phyloP scores from a whole-genome alignment of 2,797 vertebrate species.

The Rhynchonycteris naso region DNA sequence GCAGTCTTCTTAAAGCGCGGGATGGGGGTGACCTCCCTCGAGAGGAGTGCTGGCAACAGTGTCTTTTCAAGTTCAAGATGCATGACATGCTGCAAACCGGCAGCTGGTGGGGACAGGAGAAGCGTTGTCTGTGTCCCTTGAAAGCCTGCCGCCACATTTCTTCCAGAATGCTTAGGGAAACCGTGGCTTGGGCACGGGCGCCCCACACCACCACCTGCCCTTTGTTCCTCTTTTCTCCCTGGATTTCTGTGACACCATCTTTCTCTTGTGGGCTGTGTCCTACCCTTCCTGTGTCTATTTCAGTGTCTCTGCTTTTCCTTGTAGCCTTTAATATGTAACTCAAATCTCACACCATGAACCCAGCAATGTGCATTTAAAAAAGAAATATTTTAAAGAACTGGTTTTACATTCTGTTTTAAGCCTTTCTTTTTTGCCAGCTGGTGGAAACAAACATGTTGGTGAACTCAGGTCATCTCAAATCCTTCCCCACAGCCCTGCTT shows the following conservation, averaged over 20 bases:
- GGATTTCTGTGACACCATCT: neutral
- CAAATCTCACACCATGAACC: neutral
- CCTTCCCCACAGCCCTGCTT: neutral
- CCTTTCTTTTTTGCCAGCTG: neutral
- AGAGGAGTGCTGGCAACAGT: accelerated
- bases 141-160: neutral
- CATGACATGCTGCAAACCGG: neutral
- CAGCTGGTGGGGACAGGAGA: neutral
- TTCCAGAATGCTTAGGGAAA: accelerated
- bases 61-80: neutral
- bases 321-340: neutral
- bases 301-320: neutral
- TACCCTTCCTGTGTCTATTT: neutral
- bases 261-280: neutral
- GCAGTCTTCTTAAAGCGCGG: too few relatives aligned
- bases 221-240: neutral
- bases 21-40: neutral
- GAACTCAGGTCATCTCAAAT: neutral
- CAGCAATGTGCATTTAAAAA: neutral
- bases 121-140: neutral
- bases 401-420: neutral
- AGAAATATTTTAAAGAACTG: neutral
- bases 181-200: neutral
- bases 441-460: neutral
- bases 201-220: accelerated